Conservation (phyloP, 2,113 vertebrate species). For the Baryphthengus martii region DNA sequence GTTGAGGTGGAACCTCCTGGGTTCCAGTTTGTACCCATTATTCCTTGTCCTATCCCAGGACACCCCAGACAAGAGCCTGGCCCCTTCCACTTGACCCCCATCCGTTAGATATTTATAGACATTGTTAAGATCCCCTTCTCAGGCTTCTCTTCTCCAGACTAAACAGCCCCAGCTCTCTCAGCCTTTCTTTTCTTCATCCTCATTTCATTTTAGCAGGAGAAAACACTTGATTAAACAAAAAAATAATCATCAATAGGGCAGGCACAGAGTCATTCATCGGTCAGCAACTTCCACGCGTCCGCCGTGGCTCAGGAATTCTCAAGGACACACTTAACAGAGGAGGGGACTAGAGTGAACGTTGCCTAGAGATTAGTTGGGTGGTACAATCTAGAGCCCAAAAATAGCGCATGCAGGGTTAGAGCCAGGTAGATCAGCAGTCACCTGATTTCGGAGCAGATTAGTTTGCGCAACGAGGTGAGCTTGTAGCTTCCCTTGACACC, state of each 20-base stretch:
- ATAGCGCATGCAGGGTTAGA: constrained; percentile 77
- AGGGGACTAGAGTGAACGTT: constrained; percentile 38
- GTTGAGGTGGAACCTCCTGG: too few species aligned
- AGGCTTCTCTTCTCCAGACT: too few species aligned
- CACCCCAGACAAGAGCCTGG: too few species aligned
- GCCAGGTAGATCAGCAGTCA: constrained; percentile 77
- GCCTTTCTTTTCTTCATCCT: background rate
- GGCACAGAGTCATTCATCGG: background rate
- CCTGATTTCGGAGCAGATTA: constrained; percentile 98
- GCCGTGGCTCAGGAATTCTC: background rate
- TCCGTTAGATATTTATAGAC: too few species aligned
- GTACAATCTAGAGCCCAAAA: constrained; percentile 39
- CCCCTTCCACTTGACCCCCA: too few species aligned
- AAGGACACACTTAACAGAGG: background rate
- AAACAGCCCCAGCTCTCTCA: too few species aligned
- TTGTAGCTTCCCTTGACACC: constrained; percentile 98
- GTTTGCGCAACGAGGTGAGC: constrained; percentile 98
- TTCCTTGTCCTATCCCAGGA: too few species aligned
- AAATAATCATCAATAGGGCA: background rate
- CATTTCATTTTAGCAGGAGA: background rate
- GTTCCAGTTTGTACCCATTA: too few species aligned
- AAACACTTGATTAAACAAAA: background rate
- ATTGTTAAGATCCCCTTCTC: too few species aligned
- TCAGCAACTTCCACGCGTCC: background rate
- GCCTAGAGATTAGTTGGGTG: constrained; percentile 22